Evolutionary conservation across 2,888 invertebrate genomes (phyloP).

Genomic region (Parnassius orleans): DNA sequence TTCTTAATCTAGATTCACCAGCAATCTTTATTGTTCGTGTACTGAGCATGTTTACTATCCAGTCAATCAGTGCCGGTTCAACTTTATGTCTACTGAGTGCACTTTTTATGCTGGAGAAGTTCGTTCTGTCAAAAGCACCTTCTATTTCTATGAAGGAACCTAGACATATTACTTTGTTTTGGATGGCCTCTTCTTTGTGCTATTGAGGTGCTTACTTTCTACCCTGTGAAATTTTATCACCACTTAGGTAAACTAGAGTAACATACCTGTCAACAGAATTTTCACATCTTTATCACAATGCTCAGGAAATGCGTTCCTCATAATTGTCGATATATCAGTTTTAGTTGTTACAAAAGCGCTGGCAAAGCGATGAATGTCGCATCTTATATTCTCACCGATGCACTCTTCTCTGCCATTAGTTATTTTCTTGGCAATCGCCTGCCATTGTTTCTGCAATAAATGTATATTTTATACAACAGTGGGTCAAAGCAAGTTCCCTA

Average conservation of each 20-base stretch:
- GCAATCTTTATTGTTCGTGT: too few species aligned
- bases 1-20: too few species aligned
- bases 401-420: slow-evolving; percentile 40
- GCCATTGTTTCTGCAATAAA: slow-evolving; percentile 78
- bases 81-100: too few species aligned
- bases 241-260: neutral
- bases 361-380: slow-evolving; percentile 81
- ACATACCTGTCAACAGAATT: slow-evolving; percentile 77
- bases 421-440: slow-evolving; percentile 75
- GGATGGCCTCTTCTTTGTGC: too few species aligned
- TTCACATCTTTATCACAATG: slow-evolving; percentile 45
- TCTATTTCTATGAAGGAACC: too few species aligned
- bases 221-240: too few species aligned
- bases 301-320: slow-evolving; percentile 75
- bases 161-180: too few species aligned
- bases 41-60: too few species aligned
- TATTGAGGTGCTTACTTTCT: too few species aligned
- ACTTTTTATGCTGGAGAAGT: too few species aligned
- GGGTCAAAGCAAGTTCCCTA: neutral
- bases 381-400: slow-evolving; percentile 33
- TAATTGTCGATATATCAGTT: slow-evolving; percentile 75
- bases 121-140: too few species aligned
- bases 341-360: slow-evolving; percentile 81
- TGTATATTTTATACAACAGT: neutral
- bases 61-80: too few species aligned